A percentile compares a stretch with the other conserved stretches of the same genome.
Evolutionary conservation across 2,113 vertebrate species (phyloP).

Genomic region (Colistium nudipinnis): DNA sequence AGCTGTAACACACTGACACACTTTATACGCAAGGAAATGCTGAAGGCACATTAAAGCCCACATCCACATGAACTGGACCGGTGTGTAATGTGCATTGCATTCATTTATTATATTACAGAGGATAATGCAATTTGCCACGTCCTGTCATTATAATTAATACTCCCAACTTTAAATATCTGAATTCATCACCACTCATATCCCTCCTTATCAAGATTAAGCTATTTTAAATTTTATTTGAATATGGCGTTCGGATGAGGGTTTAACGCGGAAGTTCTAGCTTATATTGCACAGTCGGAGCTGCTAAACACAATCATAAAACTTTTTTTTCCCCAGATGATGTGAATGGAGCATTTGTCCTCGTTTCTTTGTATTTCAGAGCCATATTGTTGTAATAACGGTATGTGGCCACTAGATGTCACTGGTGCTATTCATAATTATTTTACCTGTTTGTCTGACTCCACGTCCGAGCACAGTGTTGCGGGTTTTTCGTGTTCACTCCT

Average conservation of each 20-base stretch:
- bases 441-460: background rate
- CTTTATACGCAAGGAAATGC: background rate
- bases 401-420: constrained; percentile 60
- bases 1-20: background rate
- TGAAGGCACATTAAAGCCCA: background rate
- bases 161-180: background rate
- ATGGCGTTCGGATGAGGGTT: background rate
- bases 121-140: background rate
- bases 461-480: background rate
- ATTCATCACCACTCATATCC: background rate
- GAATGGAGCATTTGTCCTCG: constrained; percentile 28
- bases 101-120: no score
- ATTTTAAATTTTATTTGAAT: background rate
- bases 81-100: background rate
- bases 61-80: background rate
- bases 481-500: constrained; percentile 2
- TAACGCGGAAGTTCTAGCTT: rapidly evolving
- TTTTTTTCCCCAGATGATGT: constrained; percentile 3
- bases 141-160: background rate
- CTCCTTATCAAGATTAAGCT: background rate
- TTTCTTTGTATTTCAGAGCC: background rate
- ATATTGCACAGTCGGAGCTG: background rate
- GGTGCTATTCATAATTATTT: constrained; percentile 19
- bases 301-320: background rate
- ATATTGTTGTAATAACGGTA: background rate